Evolutionary conservation across 1,140 invertebrate genomes (phyloP), one percentile per base, ranked within the genome.

Genomic region (Magallana ariakensis): DNA sequence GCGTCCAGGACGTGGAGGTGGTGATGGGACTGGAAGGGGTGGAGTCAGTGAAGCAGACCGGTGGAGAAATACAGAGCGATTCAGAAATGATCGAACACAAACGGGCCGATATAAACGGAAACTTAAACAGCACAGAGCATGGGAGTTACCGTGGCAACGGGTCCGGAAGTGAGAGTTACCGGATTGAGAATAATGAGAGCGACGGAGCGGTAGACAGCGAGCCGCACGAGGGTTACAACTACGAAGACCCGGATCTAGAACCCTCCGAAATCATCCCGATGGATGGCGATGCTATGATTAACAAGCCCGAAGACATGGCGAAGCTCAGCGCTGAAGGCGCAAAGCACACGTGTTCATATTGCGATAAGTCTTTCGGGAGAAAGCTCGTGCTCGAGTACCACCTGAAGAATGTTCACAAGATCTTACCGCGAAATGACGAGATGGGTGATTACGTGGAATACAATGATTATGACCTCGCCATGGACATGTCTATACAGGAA

Each of bases 361-460:
- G 89, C 33, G 54, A 88, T 15, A 90, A 90, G 66, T 75, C 82
- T 8, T 90, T 90, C 54, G 87, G 89, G 10, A 82, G 86, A 8
- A 90, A 89, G 85, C 81, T 89, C 6, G 87, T 87, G 9, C 26
- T 90, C 26, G 87, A 89, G 9, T 87, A 87, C 75, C 89, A 90
- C 57, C 60, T 89, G 54, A 87, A 86, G 54, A 89, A 86, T 70
- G 83, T 87, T 62, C 88, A 89, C 66, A 87, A 87, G 53, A 87
- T 89, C n/a, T 86, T 80, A 62, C 62, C 56, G 55, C 53, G 60
- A 62, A 60, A 80, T 11, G 83, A 87, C 22, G 88, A 83, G n/a
- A 82, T 55, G 3, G 83, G 80, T 26, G 85, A 75, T 19, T 89
- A 85, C 56, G 85, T 89, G 5, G 85, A 89, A 66, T 87, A 89